These are phyloP conservation scores for Ellobium chinense DNA, from an alignment of 2,888 invertebrate genomes.

Conservation along the genomic window DNA sequence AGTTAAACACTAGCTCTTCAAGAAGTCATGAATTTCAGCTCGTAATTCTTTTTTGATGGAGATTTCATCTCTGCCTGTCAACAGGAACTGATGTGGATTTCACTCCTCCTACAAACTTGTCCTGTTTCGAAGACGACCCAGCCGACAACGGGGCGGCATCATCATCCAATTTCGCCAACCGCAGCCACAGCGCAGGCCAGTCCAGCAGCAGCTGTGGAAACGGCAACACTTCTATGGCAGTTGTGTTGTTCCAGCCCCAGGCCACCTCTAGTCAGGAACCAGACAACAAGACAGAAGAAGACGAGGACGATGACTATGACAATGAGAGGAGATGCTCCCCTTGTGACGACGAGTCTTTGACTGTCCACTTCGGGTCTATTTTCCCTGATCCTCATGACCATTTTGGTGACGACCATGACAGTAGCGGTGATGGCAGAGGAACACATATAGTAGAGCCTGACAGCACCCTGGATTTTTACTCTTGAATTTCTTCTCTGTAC, in stretches of 20 bases:
- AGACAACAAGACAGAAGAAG: background rate
- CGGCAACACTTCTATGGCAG: slow-evolving; percentile 16
- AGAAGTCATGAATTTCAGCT: no score
- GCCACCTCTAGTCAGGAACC: background rate
- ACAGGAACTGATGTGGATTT: slow-evolving; percentile 47
- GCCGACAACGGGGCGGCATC: background rate
- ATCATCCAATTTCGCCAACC: background rate
- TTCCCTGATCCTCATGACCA: slow-evolving; percentile 24
- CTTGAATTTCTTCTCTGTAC: slow-evolving; percentile 12
- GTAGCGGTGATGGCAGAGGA: background rate
- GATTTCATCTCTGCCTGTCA: no score
- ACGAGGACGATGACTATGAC: slow-evolving; percentile 40
- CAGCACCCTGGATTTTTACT: slow-evolving; percentile 41
- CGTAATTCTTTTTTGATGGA: no score
- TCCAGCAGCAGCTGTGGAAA: background rate
- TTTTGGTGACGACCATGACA: background rate
- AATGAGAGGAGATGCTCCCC: slow-evolving; percentile 13
- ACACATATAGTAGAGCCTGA: slow-evolving; percentile 32
- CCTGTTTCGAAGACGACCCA: slow-evolving; percentile 39
- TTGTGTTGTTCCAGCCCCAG: slow-evolving; percentile 20
- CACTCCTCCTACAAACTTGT: slow-evolving; percentile 41
- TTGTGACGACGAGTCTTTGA: slow-evolving; percentile 22
- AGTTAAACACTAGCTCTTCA: no score
- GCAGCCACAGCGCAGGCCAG: background rate
- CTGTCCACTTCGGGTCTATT: slow-evolving; percentile 32